Conservation (phyloP, 2,113 vertebrate species). For the Erythrolamprus reginae region DNA sequence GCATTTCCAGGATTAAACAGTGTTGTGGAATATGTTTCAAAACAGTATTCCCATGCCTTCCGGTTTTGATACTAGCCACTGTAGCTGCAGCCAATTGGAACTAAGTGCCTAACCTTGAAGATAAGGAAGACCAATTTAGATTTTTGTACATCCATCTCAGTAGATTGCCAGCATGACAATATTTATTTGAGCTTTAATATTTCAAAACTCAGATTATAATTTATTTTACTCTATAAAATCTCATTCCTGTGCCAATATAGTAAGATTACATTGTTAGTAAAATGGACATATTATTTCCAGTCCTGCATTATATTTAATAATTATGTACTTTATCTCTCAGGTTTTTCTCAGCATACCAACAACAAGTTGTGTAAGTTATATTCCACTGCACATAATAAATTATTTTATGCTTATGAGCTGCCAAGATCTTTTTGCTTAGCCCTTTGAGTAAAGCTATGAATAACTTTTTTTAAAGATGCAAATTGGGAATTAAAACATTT, state of each 20-base stretch:
- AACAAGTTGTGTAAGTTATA: not conserved
- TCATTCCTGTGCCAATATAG: not conserved
- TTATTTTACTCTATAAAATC: not conserved
- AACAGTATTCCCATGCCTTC: not conserved
- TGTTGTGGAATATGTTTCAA: not conserved
- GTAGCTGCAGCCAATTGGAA: not conserved
- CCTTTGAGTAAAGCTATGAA: not conserved
- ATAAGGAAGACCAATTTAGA: not conserved
- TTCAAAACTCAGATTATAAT: not conserved
- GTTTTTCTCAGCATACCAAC: not conserved
- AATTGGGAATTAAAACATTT: not conserved
- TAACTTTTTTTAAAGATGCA: not conserved
- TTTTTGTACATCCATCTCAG: not conserved
- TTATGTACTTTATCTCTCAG: not conserved
- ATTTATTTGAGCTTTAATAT: not conserved
- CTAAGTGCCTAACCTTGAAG: not conserved
- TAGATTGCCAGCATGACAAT: not conserved
- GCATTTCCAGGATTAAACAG: not conserved
- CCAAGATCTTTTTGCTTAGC: not conserved
- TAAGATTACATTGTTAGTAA: not conserved
- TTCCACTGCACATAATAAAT: not conserved
- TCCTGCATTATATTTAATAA: not conserved
- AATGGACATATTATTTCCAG: not conserved
- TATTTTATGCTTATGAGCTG: not conserved
- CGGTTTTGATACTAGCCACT: not conserved